Percentiles rank a stretch among this genome's conserved stretches.
Evolutionary conservation across 2,113 vertebrate species (phyloP).

Genomic region (Neoarius graeffei): DNA sequence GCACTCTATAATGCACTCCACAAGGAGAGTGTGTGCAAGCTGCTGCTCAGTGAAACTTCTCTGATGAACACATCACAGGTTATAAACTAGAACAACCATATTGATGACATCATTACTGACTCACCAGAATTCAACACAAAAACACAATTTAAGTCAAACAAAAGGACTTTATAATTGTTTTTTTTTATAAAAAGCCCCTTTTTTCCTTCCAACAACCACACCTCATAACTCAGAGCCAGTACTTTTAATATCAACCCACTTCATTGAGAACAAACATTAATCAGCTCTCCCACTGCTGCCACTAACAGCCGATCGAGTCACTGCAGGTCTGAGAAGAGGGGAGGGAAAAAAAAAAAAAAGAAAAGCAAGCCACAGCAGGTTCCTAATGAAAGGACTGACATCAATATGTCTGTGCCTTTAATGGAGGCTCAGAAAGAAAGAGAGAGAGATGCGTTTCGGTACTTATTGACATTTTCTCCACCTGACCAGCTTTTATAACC

Average conservation of each 20-base stretch:
- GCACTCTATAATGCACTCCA: background rate
- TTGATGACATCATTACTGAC: background rate
- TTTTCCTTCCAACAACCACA: background rate
- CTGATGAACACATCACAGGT: background rate
- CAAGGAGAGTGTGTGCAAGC: background rate
- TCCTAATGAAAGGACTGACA: conserved; percentile 9
- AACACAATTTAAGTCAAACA: background rate
- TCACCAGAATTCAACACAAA: background rate
- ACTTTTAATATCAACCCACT: background rate
- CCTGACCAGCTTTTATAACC: conserved; percentile 8
- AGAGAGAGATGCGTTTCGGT: background rate
- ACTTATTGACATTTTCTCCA: conserved; percentile 31
- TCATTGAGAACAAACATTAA: background rate
- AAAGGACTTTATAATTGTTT: no score
- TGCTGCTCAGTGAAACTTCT: background rate
- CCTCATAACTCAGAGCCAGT: background rate
- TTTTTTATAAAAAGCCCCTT: background rate
- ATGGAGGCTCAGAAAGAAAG: background rate
- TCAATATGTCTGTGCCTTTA: conserved; percentile 17
- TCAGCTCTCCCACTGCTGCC: background rate
- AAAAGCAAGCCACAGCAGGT: background rate
- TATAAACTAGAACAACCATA: background rate
- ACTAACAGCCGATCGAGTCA: background rate
- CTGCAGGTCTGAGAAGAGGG: background rate
- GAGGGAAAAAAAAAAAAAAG: background rate